Evolutionary conservation across 2,113 vertebrate species (phyloP).

Genomic region (Mesocricetus auratus): DNA sequence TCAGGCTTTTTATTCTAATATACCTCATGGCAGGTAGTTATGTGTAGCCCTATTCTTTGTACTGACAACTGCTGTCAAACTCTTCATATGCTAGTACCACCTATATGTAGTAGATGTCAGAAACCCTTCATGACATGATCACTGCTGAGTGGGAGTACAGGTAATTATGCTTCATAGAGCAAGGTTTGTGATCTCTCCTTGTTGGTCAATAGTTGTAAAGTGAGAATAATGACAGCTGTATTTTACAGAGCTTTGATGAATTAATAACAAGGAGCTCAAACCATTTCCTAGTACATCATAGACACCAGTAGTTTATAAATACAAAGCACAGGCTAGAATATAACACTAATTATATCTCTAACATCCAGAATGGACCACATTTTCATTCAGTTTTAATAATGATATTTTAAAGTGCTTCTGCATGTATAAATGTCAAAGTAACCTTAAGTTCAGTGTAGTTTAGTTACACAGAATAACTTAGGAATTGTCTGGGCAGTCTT

Average conservation of each 20-base stretch:
- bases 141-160: not conserved
- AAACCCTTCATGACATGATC: not conserved
- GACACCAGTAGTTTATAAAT: not conserved
- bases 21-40: not conserved
- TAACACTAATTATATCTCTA: not conserved
- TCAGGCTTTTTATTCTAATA: not conserved
- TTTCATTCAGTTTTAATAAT: conserved; percentile 6
- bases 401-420: not conserved
- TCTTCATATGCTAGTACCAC: too few species aligned
- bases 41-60: not conserved
- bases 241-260: not conserved
- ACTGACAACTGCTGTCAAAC: not conserved
- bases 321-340: not conserved
- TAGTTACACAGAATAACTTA: not conserved
- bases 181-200: not conserved
- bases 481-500: not conserved
- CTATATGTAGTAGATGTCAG: fast-evolving
- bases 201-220: not conserved
- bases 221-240: not conserved
- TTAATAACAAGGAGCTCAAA: not conserved
- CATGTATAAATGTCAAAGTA: not conserved
- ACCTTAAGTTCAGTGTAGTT: not conserved
- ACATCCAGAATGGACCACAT: not conserved
- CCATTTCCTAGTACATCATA: not conserved
- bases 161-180: not conserved